These are phyloP conservation scores for Molossus alvarezi DNA, from an alignment of 2,797 vertebrate species.

Conservation along the genomic window DNA sequence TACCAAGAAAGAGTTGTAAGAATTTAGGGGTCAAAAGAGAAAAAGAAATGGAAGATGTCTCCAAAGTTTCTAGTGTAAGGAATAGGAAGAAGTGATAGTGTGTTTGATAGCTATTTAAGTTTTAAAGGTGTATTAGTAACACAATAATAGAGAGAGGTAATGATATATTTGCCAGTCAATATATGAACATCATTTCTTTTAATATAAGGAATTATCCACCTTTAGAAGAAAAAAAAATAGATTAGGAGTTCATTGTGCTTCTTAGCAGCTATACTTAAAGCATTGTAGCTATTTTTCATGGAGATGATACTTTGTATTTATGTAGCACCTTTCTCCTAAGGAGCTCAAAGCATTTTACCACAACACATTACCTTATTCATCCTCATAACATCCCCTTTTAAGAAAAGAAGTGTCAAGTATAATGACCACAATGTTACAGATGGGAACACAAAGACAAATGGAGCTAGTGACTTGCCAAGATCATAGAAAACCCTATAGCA, in stretches of 20 bases:
- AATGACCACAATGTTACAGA: conserved; percentile 83
- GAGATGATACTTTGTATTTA: conserved; percentile 81
- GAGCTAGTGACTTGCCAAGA: conserved; percentile 72
- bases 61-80: conserved; percentile 29
- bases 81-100: conserved; percentile 55
- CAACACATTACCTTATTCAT: conserved; percentile 83
- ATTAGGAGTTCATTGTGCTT: conserved; percentile 70
- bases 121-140: conserved; percentile 73
- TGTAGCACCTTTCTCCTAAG: conserved; percentile 79
- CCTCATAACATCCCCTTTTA: conserved; percentile 82
- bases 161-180: conserved; percentile 79
- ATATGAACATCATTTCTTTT: conserved; percentile 79
- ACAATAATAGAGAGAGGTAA: conserved; percentile 61
- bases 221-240: conserved; percentile 74
- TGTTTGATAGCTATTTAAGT: conserved; percentile 68
- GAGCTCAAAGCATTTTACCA: conserved; percentile 84
- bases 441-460: conserved; percentile 82
- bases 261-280: conserved; percentile 73
- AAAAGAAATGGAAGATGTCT: conserved; percentile 45
- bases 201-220: conserved; percentile 74
- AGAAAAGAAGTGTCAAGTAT: conserved; percentile 82
- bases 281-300: conserved; percentile 74
- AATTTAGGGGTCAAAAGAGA: conserved; percentile 19
- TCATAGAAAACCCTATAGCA: conserved; percentile 69
- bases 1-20: conserved; percentile 17